phyloP scores from a whole-genome alignment of 2,113 vertebrate species.

The Okapia johnstoni region DNA sequence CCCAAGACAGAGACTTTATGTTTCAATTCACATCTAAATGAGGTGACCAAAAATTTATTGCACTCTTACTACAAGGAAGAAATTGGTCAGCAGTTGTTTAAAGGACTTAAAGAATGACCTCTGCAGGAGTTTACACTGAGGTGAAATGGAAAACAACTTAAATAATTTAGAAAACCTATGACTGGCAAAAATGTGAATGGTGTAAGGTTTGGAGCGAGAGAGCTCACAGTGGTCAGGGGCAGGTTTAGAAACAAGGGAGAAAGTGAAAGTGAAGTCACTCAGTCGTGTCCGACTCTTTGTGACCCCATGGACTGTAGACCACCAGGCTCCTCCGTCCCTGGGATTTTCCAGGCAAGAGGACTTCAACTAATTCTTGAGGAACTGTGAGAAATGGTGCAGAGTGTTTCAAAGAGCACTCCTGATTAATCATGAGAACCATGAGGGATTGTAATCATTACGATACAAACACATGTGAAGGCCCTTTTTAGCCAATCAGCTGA shows the following conservation, averaged over 20 bases:
- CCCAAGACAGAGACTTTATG: background rate
- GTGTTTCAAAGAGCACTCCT: background rate
- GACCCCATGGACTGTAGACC: no score
- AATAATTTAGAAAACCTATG: background rate
- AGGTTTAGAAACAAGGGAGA: background rate
- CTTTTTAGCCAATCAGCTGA: background rate
- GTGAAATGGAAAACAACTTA: constrained; percentile 10
- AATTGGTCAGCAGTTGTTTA: background rate
- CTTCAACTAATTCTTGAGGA: background rate
- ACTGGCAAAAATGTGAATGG: background rate
- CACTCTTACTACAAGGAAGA: background rate
- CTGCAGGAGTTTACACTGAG: background rate
- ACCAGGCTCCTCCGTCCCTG: no score
- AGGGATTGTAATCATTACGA: background rate
- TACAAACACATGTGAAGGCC: background rate
- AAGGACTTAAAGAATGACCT: background rate
- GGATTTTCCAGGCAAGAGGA: no score
- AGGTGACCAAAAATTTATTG: background rate
- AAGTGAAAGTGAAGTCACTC: no score
- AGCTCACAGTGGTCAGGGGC: background rate
- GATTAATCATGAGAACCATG: background rate
- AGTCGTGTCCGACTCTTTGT: no score
- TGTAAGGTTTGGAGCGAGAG: background rate
- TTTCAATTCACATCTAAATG: background rate
- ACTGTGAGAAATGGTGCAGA: background rate